phyloP scores from a whole-genome alignment of 2,888 invertebrate species.

The Lottia gigantea region DNA sequence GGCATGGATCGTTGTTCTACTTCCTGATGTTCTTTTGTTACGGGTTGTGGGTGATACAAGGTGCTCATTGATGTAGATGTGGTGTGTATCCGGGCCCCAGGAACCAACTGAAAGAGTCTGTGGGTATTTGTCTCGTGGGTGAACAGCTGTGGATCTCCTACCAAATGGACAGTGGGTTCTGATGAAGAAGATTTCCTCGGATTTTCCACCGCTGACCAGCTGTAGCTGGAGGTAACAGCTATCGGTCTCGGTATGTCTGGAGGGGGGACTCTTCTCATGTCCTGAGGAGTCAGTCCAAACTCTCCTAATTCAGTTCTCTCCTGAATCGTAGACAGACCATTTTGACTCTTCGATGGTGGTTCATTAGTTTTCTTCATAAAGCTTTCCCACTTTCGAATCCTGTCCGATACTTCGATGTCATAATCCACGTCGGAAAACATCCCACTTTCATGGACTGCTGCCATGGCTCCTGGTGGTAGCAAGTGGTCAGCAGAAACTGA shows the following conservation, averaged over 20 bases:
- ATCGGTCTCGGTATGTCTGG: not conserved
- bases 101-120: conserved; percentile 28
- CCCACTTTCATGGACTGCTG: conserved; percentile 36
- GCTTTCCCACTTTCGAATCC: conserved; percentile 62
- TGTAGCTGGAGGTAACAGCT: conserved; percentile 13
- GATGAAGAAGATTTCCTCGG: conserved; percentile 24
- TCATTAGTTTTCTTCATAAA: conserved; percentile 43
- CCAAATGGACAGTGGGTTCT: conserved; percentile 25
- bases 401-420: conserved; percentile 57
- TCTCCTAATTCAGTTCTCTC: conserved; percentile 34
- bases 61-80: conserved; percentile 25
- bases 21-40: not conserved
- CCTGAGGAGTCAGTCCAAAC: not conserved
- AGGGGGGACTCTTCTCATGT: not conserved
- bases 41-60: conserved; percentile 15
- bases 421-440: conserved; percentile 64
- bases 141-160: conserved; percentile 21
- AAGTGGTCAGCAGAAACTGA: conserved; percentile 36
- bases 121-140: conserved; percentile 29
- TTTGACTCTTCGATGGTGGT: conserved; percentile 26
- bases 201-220: conserved; percentile 13
- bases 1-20: not conserved
- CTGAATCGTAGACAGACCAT: conserved; percentile 43
- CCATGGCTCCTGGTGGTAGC: conserved; percentile 19
- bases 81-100: conserved; percentile 25